Conservation (phyloP, 2,113 vertebrate species). For the Caloenas nicobarica region DNA sequence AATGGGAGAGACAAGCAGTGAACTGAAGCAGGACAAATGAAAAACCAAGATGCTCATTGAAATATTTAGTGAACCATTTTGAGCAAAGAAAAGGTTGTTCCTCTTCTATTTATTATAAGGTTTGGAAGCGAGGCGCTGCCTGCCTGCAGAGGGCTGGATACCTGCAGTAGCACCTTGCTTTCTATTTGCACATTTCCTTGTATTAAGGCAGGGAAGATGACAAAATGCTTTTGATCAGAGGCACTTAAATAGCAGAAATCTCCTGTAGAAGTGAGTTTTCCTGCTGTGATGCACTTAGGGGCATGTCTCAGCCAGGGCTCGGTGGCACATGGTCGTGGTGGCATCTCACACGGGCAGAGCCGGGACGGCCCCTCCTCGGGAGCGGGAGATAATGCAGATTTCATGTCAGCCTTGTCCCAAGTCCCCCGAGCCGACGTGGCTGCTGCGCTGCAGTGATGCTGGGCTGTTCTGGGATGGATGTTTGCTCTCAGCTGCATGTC, state of each 20-base stretch:
- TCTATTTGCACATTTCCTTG: not conserved
- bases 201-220: not conserved
- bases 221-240: not conserved
- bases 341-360: fast-evolving
- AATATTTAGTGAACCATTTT: not conserved
- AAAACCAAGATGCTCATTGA: not conserved
- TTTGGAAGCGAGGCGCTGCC: not conserved
- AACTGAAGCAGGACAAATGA: slow-evolving; percentile 7
- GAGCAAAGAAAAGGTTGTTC: not conserved
- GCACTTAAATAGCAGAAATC: not conserved
- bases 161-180: not conserved
- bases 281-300: not conserved
- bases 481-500: slow-evolving; percentile 19
- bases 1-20: not conserved
- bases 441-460: not conserved
- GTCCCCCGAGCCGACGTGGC: not conserved
- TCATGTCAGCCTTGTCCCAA: not conserved
- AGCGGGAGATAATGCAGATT: slow-evolving; percentile 22
- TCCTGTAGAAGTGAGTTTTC: not conserved
- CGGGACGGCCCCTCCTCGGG: not conserved
- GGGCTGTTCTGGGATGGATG: slow-evolving; percentile 32
- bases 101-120: not conserved
- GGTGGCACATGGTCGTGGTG: not conserved
- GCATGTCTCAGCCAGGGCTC: not conserved
- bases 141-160: not conserved